These are phyloP conservation scores for Prietella phreatophila DNA, from an alignment of 2,113 vertebrate genomes.

Conservation along the genomic window DNA sequence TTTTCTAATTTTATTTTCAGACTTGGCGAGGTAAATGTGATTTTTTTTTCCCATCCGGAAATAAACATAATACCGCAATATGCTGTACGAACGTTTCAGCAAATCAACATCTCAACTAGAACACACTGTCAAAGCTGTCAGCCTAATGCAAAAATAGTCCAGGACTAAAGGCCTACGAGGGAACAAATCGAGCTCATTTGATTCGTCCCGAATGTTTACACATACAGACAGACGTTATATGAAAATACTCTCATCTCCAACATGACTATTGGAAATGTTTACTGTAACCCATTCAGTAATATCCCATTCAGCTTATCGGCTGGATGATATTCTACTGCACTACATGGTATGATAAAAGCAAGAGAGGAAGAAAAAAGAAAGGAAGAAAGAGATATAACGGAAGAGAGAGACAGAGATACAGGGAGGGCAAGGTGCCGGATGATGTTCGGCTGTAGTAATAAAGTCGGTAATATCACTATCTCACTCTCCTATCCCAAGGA, in stretches of 20 bases:
- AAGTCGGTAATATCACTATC: slow-evolving; percentile 79
- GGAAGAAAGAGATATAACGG: neutral
- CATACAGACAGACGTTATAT: neutral
- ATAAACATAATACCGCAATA: slow-evolving; percentile 19
- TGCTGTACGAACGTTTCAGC: slow-evolving; percentile 33
- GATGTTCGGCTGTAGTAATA: slow-evolving; percentile 74
- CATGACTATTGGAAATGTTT: slow-evolving; percentile 13
- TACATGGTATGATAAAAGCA: slow-evolving; percentile 28
- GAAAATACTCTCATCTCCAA: neutral
- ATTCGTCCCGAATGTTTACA: slow-evolving; percentile 17
- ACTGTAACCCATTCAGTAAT: slow-evolving; percentile 10
- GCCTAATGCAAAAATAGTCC: slow-evolving; percentile 26
- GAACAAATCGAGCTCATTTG: slow-evolving; percentile 32
- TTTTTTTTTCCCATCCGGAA: neutral
- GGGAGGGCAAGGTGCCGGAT: slow-evolving; percentile 60
- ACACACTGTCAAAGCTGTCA: slow-evolving; percentile 39
- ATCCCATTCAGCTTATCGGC: slow-evolving; percentile 29
- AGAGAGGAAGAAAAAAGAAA: neutral
- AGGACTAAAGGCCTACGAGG: slow-evolving; percentile 37
- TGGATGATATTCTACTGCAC: slow-evolving; percentile 11
- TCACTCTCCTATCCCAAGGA: slow-evolving; percentile 75
- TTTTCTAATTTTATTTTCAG: slow-evolving; percentile 7
- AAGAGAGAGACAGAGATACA: slow-evolving; percentile 57
- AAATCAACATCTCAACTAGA: slow-evolving; percentile 40
- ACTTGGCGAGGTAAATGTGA: too few species aligned